Base-by-base conservation (phyloP, 2,888 invertebrate species). In the Ormyrus rosae region DNA sequence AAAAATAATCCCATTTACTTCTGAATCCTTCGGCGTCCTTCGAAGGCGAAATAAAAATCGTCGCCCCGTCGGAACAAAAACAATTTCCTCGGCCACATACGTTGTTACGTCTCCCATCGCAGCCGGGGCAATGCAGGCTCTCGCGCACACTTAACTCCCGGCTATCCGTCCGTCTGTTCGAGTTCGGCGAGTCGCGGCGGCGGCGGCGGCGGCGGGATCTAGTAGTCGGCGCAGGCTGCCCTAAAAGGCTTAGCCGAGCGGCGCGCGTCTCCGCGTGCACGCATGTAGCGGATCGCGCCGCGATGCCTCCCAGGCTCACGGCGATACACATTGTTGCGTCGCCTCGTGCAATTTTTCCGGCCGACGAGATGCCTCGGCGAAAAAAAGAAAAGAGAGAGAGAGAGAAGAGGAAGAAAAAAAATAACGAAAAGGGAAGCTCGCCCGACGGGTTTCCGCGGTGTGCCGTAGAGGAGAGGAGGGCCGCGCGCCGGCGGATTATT, bases 161-260 rank as follows among this genome's bases (percentile, higher is more conserved):
- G 45, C 64, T 63, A 60, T 46, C 51, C 70, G 63, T 63, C 55
- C 55, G 13, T 53, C 9, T 13, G 46, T 51, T 56, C 45, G 13
- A 73, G 73, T 73, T 55, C 13, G 13, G 11, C 11, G 34, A 53
- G 48, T 60, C 63, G 6, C 60, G 50, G 55, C 51, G 51, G 19
- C 19, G 19, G 19, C 61, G 5, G 6, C 19, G 5, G 19, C 58
- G 13, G 46, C 60, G 9, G 61, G 6, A 53, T 68, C 71, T 67
- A 56, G 53, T 11, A 19, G 51, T 68, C 68, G 19, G 77, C 55
- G 68, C 70, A 78, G 72, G 69, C 74, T 81, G 70, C 81, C 81
- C 78, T 81, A 81, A 78, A 81, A 81, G 81, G 81, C 70, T 13
- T 51, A 63, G 13, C 64, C 45, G 9, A 53, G n/a, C 11, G 53